These are phyloP conservation scores for Stictonetta naevosa DNA, from an alignment of 2,113 vertebrate genomes.

Conservation along the genomic window DNA sequence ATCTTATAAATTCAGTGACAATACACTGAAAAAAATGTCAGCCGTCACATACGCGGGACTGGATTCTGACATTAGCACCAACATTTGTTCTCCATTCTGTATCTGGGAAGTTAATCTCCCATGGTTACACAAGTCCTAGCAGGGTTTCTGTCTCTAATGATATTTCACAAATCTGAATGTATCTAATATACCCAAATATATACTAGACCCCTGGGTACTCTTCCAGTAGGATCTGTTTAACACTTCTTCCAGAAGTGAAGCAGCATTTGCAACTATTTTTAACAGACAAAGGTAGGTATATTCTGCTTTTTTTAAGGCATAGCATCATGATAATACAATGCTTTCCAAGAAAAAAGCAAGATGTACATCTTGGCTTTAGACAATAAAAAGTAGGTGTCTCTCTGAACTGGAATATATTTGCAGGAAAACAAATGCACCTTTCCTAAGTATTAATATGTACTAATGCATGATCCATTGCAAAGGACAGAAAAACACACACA, in stretches of 20 bases:
- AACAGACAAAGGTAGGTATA: neutral
- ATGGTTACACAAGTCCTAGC: neutral
- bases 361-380: neutral
- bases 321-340: neutral
- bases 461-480: neutral
- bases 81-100: neutral
- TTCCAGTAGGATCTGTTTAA: constrained; percentile 26
- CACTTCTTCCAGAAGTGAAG: neutral
- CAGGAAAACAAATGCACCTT: neutral
- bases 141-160: neutral
- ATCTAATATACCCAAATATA: constrained; percentile 31
- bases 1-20: neutral
- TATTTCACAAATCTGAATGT: constrained; percentile 23
- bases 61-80: neutral
- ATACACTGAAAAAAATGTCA: neutral
- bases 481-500: neutral
- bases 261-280: neutral
- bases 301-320: neutral
- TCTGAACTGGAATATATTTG: neutral
- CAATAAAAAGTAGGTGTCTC: neutral
- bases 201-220: neutral
- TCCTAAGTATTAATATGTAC: neutral
- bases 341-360: neutral
- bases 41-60: neutral
- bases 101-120: constrained; percentile 18